Base-by-base conservation (phyloP, 92 coral and sea anemone species). In the Blastomussa wellsi region DNA sequence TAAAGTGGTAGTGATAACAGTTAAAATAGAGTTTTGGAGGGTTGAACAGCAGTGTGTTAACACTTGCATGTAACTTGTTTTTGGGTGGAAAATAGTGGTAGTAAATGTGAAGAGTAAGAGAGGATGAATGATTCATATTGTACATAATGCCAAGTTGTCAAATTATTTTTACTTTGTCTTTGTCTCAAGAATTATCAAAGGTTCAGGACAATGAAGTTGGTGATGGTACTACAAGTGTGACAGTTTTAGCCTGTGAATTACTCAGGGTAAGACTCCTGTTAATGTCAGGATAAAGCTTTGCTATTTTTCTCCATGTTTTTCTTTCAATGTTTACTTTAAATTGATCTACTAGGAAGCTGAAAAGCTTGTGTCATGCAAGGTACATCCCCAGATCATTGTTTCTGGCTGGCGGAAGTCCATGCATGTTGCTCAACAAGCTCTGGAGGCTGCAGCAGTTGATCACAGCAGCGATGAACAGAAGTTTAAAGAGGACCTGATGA, bases 191-290 rank as follows among this genome's bases (percentile, higher is more conserved):
- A 71, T 84, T 97, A 55, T 93, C 99, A 49, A 97, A 97, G 65
- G 99, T 97, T 19, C 99, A 97, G 84, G 99, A 97, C 88, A 95
- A 97, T 66, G 99, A 97, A 87, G 99, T 97, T 37, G 99, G 99
- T n/a, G 99, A 97, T 95, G 99, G 99, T 42, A 97, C 99, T 20
- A 97, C 99, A 28, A 97, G 99, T 83, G 99, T 97, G 7, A 94
- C 96, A 42, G 99, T 97, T 32, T 86, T 97, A 20, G 97, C 99
- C n/a, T 88, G 98, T 74, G 99, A 97, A 72, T 86, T 97, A 39
- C 88, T 97, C 65, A 90, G 92, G 98, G 99, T 96, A 90, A 44
- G 49, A 0, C 49, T 39, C 44, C 7, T 44, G 49, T 44, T 26
- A 35, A 26, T 62, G 17, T 57, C 24, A 57, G 13, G 24, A 29